These are phyloP conservation scores for Pachydiplax longipennis DNA, from an alignment of 2,888 invertebrate genomes.

Conservation along the genomic window DNA sequence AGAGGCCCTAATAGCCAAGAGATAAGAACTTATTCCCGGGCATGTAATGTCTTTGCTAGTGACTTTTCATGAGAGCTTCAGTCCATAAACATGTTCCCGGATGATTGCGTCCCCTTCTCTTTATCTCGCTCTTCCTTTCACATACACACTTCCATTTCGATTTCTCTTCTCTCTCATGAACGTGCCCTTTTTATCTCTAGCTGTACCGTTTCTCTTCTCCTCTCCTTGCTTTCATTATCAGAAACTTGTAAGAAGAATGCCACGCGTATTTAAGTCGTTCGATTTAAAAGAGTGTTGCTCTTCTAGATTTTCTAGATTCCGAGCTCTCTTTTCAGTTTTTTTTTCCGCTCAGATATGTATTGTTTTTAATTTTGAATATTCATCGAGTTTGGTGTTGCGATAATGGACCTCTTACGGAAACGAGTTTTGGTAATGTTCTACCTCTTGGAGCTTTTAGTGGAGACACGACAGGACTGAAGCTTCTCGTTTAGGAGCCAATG, in stretches of 20 bases:
- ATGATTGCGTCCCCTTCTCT: background rate
- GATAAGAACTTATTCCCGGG: slow-evolving; percentile 38
- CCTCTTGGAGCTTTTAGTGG: slow-evolving; percentile 30
- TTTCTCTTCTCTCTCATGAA: background rate
- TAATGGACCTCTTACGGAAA: background rate
- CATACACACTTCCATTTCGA: background rate
- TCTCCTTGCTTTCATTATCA: background rate
- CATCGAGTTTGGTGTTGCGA: background rate
- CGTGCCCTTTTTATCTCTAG: background rate
- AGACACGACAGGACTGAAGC: slow-evolving; percentile 10
- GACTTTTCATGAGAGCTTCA: slow-evolving; percentile 35
- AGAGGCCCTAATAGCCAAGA: slow-evolving; percentile 27
- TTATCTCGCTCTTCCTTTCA: background rate
- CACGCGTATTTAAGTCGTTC: background rate
- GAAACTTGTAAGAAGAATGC: background rate
- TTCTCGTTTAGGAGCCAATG: slow-evolving; percentile 24
- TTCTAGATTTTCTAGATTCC: background rate
- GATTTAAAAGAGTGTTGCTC: background rate
- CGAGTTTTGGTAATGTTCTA: background rate
- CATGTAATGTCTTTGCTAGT: slow-evolving; percentile 36
- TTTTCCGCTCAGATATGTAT: background rate
- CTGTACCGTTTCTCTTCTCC: background rate
- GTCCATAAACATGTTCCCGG: slow-evolving; percentile 21
- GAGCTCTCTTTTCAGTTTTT: background rate
- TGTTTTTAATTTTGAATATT: background rate